phyloP scores from a whole-genome alignment of 1,140 invertebrate genomes.

The Bradynema listronoti region DNA sequence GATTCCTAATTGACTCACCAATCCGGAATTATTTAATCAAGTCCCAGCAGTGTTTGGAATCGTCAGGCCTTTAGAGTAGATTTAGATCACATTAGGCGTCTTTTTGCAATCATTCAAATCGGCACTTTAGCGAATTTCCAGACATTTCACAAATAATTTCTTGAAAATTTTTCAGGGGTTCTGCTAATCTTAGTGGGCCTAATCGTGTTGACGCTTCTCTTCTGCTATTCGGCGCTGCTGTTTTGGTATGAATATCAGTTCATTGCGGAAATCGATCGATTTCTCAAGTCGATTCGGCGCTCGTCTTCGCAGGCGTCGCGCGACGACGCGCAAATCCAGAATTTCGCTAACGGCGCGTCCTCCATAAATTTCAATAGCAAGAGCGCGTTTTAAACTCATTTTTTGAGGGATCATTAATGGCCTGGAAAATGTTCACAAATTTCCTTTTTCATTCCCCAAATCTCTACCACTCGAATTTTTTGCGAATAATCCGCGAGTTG shows the following conservation, averaged over 20 bases:
- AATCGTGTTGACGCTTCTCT: constrained; percentile 27
- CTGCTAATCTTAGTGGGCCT: constrained; percentile 29
- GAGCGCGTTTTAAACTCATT: too few species aligned
- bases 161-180: constrained; percentile 40
- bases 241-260: constrained; percentile 42
- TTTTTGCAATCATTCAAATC: neutral
- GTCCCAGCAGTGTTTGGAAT: too few species aligned
- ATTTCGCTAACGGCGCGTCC: constrained; percentile 15
- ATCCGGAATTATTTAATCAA: too few species aligned
- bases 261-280: constrained; percentile 43
- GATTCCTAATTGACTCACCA: too few species aligned
- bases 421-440: too few species aligned
- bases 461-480: too few species aligned
- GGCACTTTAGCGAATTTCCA: neutral
- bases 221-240: constrained; percentile 27
- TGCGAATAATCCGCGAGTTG: too few species aligned
- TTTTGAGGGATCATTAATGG: too few species aligned
- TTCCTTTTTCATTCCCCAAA: too few species aligned
- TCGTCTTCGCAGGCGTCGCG: constrained; percentile 36
- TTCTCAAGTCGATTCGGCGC: constrained; percentile 37
- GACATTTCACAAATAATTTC: neutral
- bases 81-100: neutral
- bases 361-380: too few species aligned
- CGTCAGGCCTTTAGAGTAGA: neutral
- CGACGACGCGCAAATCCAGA: constrained; percentile 36